A percentile compares a stretch with the other conserved stretches of the same genome.
Conservation (phyloP, 2,113 vertebrate genomes). For the Strigops habroptila region DNA sequence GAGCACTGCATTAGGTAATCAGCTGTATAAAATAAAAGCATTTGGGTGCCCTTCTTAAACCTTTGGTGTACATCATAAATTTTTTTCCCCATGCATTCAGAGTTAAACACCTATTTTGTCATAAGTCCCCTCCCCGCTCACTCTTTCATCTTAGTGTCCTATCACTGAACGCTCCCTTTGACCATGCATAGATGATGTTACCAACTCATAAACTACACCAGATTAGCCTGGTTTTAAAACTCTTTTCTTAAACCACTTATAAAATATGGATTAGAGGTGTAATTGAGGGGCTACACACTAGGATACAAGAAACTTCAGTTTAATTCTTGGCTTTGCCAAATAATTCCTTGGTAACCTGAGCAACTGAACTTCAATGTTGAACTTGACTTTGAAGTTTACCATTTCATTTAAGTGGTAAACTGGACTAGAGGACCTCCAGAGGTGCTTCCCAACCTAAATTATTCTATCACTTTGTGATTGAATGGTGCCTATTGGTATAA, state of each 20-base stretch:
- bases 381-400: background rate
- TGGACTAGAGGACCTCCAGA: background rate
- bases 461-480: background rate
- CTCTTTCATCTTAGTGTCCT: background rate
- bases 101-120: background rate
- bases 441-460: background rate
- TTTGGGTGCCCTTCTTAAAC: background rate
- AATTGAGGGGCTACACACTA: background rate
- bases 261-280: background rate
- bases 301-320: background rate
- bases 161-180: background rate
- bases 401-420: background rate
- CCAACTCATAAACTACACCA: background rate
- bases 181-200: background rate
- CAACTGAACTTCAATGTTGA: background rate
- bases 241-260: background rate
- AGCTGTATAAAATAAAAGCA: background rate
- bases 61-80: background rate
- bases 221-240: background rate
- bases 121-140: background rate
- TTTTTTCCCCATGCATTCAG: background rate
- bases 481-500: background rate
- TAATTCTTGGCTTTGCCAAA: background rate
- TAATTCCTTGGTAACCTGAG: background rate
- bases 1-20: background rate